Conservation (phyloP, 2,113 vertebrate species). For the Acanthochromis polyacanthus region DNA sequence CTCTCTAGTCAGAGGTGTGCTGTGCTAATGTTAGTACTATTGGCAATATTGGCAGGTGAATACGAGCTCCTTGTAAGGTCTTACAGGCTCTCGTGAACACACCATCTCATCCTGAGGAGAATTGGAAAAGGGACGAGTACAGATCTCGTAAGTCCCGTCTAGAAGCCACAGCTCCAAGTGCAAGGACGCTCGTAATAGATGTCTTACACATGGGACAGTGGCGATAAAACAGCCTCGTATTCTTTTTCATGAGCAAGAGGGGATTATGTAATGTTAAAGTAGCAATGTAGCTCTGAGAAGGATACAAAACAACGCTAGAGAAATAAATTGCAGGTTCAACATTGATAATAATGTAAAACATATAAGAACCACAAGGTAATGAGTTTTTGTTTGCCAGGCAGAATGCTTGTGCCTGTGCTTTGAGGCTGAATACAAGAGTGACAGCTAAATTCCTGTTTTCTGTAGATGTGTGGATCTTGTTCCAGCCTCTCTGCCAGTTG, state of each 20-base stretch:
- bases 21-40: slow-evolving; percentile 44
- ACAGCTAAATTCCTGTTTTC: slow-evolving; percentile 37
- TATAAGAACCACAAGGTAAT: slow-evolving; percentile 29
- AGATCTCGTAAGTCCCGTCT: slow-evolving; percentile 36
- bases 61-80: slow-evolving; percentile 39
- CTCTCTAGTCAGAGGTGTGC: slow-evolving; percentile 11
- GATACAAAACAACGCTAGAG: slow-evolving; percentile 11
- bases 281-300: slow-evolving; percentile 8
- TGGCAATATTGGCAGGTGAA: slow-evolving; percentile 55
- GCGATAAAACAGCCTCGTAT: slow-evolving; percentile 31
- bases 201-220: slow-evolving; percentile 28
- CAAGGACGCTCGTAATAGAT: slow-evolving; percentile 47
- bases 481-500: slow-evolving; percentile 40
- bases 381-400: slow-evolving; percentile 21
- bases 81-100: slow-evolving; percentile 56
- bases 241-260: slow-evolving; percentile 46
- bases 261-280: slow-evolving; percentile 30
- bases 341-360: slow-evolving; percentile 11
- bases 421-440: slow-evolving; percentile 21
- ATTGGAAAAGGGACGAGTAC: slow-evolving; percentile 40
- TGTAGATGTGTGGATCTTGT: slow-evolving; percentile 26
- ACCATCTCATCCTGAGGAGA: slow-evolving; percentile 50
- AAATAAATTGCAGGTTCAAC: slow-evolving; percentile 16
- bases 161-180: slow-evolving; percentile 17
- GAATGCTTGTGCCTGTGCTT: slow-evolving; percentile 22